phyloP scores from a whole-genome alignment of 2,888 invertebrate species.

The Chrysotoxum bicinctum region DNA sequence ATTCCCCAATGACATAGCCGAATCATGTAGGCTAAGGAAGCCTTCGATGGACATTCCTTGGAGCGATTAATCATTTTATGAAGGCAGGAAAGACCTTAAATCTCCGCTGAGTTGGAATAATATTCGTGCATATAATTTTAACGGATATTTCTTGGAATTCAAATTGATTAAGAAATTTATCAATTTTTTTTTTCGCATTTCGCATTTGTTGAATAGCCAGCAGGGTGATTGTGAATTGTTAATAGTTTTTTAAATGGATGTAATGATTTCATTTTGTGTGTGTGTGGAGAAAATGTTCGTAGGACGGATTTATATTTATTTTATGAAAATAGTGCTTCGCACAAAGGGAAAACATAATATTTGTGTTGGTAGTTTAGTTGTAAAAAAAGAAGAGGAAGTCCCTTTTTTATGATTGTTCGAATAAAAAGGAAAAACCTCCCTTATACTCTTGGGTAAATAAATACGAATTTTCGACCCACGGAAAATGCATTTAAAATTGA shows the following conservation, averaged over 20 bases:
- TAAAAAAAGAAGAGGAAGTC: no score
- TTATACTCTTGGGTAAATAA: no score
- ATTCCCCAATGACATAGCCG: conserved; percentile 63
- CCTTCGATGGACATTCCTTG: conserved; percentile 64
- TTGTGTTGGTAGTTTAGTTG: no score
- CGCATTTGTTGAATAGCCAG: not conserved
- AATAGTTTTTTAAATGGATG: conserved; percentile 14
- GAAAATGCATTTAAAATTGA: no score
- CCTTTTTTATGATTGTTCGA: no score
- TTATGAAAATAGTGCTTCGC: no score
- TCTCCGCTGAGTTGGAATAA: not conserved
- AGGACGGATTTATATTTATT: no score
- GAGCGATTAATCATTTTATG: conserved; percentile 60
- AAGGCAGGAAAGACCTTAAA: not conserved
- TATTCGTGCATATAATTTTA: conserved; percentile 17
- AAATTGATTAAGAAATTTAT: conserved; percentile 24
- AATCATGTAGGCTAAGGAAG: conserved; percentile 44
- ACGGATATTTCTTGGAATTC: conserved; percentile 8
- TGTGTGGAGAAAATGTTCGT: no score
- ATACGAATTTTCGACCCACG: no score
- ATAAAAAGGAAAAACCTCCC: no score
- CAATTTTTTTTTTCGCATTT: not conserved
- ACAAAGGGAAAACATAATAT: no score
- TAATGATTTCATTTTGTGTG: no score
- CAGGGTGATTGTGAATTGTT: not conserved